Evolutionary conservation across 1,140 invertebrate genomes (phyloP), one percentile per base, ranked within the genome.

Genomic region (Rhizoglyphus robini): DNA sequence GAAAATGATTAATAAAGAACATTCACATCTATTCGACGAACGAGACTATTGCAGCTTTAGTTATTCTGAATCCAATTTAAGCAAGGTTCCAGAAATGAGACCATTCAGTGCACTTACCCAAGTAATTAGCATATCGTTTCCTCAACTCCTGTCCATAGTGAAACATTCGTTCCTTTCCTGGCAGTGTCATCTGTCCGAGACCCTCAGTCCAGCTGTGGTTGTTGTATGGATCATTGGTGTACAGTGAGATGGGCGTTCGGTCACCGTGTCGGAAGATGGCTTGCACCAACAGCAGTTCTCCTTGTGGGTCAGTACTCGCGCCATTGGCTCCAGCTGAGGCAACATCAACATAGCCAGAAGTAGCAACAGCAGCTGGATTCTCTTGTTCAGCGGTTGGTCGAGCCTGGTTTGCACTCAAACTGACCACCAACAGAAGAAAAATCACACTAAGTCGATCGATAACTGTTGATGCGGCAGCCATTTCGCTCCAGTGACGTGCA

Each of bases 121-220:
- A 29, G 41, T 64, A 64, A 5, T 13, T 47, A 15, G 4, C 18
- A 57, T 64, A 64, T 31, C 23, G 47, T 2, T 64, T 25, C 2
- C 47, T 29, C 5, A 64, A n/a, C 2, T 15, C 25, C 13, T 51
- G 2, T 2, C 63, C 63, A 5, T 27, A 49, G 3, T 64, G 29
- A 64, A 25, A 64, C 47, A 64, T 64, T 18, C 63, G 63, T 25
- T 30, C 15, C 31, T 64, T 64, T 18, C 63, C 63, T 30, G 15
- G 8, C 23, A 2, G 8, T 18, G 47, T 64, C 46, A 64, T 36
- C 29, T 48, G 30, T n/a, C 63, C 63, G 4, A 49, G 18, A 13
- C 63, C 63, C 8, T 51, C n/a, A 11, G 20, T 48, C 11, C 8
- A 34, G 5, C 30, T 34, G 29, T 60, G 31, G 31, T 29, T 34